phyloP scores from a whole-genome alignment of 2,113 vertebrate species.

The Phyllostomus hastatus region DNA sequence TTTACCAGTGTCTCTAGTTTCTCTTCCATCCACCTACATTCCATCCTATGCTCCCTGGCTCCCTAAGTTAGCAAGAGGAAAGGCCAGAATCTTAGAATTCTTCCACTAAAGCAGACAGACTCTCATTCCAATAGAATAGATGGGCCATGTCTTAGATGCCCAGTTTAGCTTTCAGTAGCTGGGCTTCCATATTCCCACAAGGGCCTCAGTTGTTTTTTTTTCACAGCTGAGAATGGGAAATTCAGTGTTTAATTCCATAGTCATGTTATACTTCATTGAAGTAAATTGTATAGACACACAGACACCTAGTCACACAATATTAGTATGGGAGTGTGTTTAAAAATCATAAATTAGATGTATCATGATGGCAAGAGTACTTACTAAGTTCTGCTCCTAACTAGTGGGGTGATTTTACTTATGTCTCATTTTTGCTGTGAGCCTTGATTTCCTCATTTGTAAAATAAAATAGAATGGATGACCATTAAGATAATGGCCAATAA shows the following conservation, averaged over 20 bases:
- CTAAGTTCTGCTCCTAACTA: neutral
- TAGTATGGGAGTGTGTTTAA: neutral
- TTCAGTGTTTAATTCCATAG: neutral
- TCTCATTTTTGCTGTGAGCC: neutral
- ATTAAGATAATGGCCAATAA: neutral
- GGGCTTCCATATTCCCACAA: neutral
- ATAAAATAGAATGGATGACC: neutral
- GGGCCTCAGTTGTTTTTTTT: slow-evolving; percentile 19
- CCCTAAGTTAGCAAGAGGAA: neutral
- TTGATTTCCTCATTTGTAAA: slow-evolving; percentile 8
- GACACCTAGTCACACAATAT: neutral
- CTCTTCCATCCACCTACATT: neutral
- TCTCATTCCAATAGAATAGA: neutral
- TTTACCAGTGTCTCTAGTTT: slow-evolving; percentile 47
- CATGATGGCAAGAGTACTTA: neutral
- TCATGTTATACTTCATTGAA: slow-evolving; percentile 9
- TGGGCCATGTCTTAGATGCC: neutral
- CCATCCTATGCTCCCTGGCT: neutral
- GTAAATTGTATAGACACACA: neutral
- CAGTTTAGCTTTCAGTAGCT: neutral
- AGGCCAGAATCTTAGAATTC: neutral
- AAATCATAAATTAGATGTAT: neutral
- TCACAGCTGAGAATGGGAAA: neutral
- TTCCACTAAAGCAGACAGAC: neutral
- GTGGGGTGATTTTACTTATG: neutral